phyloP scores from a whole-genome alignment of 2,888 invertebrate genomes.

The Peribatodes rhomboidaria region DNA sequence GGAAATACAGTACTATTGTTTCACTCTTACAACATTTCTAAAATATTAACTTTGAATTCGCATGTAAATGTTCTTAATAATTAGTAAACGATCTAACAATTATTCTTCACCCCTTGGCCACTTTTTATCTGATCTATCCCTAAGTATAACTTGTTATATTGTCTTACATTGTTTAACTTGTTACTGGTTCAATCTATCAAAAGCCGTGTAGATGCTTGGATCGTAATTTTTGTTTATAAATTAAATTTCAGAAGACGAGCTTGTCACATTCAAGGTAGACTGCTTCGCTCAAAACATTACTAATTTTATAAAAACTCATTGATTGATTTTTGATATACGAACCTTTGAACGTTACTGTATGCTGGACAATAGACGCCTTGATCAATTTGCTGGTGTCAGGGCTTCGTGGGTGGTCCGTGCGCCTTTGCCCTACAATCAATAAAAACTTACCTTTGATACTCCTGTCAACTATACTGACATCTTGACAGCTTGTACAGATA shows the following conservation, averaged over 20 bases:
- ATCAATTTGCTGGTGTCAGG: slow-evolving; percentile 67
- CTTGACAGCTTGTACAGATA: slow-evolving; percentile 53
- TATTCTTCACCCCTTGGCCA: no score
- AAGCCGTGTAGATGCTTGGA: background rate
- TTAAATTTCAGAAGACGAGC: slow-evolving; percentile 15
- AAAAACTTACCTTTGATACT: slow-evolving; percentile 57
- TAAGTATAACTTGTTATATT: no score
- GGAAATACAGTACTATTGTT: background rate
- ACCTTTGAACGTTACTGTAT: slow-evolving; percentile 71
- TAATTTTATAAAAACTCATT: slow-evolving; percentile 63
- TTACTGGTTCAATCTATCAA: background rate
- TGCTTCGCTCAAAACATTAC: slow-evolving; percentile 52
- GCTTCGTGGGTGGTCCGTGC: slow-evolving; percentile 71
- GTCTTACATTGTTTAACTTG: no score
- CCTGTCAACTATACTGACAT: slow-evolving; percentile 54
- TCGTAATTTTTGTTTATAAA: background rate
- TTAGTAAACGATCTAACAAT: no score
- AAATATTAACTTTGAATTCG: no score
- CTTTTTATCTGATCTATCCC: no score
- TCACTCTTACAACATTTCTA: background rate
- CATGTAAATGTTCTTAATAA: no score
- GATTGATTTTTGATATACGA: slow-evolving; percentile 70
- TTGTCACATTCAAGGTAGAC: slow-evolving; percentile 29
- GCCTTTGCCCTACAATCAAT: slow-evolving; percentile 70
- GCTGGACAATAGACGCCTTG: slow-evolving; percentile 66